These are phyloP conservation scores for Escarpia spicata DNA, from an alignment of 2,888 invertebrate genomes.

Conservation along the genomic window DNA sequence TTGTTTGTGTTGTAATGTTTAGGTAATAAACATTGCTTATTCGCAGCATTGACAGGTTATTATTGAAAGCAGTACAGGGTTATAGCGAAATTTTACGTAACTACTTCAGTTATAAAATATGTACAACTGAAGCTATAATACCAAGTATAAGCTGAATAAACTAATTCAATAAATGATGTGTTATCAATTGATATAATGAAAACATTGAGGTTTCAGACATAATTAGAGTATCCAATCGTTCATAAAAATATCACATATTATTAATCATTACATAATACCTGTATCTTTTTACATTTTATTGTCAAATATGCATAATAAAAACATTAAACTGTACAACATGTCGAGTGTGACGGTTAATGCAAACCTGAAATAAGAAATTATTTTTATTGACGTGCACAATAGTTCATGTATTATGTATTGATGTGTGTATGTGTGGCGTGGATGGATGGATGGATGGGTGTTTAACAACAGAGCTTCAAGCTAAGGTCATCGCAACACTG, in stretches of 20 bases:
- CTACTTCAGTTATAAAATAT: not conserved
- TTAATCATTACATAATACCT: not conserved
- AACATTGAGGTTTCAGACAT: not conserved
- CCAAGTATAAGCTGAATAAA: not conserved
- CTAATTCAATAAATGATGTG: not conserved
- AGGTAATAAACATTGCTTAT: not conserved
- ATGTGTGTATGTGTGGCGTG: not conserved
- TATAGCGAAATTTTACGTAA: not conserved
- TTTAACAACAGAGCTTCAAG: not conserved
- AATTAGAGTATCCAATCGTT: not conserved
- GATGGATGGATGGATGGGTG: not conserved
- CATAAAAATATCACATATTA: not conserved
- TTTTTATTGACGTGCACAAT: not conserved
- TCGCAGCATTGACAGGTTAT: not conserved
- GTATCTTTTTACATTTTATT: not conserved
- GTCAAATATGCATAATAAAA: conserved; percentile 13
- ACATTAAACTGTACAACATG: not conserved
- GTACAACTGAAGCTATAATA: not conserved
- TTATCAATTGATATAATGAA: not conserved
- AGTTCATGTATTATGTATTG: not conserved
- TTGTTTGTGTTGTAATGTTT: not conserved
- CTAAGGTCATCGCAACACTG: not conserved
- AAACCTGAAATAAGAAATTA: not conserved
- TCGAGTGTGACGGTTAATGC: not conserved
- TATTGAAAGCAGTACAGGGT: not conserved